Conservation (phyloP, 2,797 vertebrate genomes). For the Hippopotamyrus pictus region DNA sequence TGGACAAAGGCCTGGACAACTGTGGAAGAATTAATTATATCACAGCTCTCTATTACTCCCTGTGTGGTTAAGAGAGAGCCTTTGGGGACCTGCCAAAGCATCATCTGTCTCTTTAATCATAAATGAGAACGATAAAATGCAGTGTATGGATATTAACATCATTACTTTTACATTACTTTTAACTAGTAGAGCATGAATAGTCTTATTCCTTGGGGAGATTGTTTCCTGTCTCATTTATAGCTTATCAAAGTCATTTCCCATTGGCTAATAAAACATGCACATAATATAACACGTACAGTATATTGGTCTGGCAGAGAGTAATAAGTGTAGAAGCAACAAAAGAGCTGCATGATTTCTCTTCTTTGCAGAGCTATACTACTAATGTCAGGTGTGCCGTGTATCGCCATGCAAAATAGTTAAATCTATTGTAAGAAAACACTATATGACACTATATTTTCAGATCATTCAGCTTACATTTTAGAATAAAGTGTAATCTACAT, state of each 20-base stretch:
- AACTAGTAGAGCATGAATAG: neutral
- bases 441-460: neutral
- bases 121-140: neutral
- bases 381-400: neutral
- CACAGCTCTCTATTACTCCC: neutral
- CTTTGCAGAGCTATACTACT: neutral
- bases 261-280: neutral
- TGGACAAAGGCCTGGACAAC: neutral
- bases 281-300: neutral
- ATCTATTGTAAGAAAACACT: neutral
- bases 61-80: neutral
- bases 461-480: neutral
- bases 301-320: neutral
- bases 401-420: neutral
- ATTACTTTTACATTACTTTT: slow-evolving; percentile 12
- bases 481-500: neutral
- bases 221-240: neutral
- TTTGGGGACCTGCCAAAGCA: slow-evolving; percentile 8
- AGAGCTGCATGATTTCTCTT: neutral
- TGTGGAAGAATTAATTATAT: neutral
- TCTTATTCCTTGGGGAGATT: neutral
- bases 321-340: neutral
- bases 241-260: slow-evolving; percentile 3
- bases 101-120: slow-evolving; percentile 4
- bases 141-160: slow-evolving; percentile 3